Percentiles rank a stretch among this genome's conserved stretches.
Evolutionary conservation across 2,888 invertebrate genomes (phyloP).

Genomic region (Drosophila conformis): DNA sequence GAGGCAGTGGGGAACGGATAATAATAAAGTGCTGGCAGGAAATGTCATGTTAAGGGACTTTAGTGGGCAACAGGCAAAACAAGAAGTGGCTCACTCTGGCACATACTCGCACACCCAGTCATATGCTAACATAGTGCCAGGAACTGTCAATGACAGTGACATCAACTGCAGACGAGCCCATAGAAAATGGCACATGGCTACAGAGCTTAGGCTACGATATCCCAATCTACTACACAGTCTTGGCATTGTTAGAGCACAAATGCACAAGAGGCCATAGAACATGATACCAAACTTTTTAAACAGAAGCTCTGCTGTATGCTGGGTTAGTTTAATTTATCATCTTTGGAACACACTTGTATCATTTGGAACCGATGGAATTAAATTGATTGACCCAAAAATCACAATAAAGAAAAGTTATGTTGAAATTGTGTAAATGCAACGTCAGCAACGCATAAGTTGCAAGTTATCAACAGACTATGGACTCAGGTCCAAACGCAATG

Average conservation of each 20-base stretch:
- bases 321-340: neutral
- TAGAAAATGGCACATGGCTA: slow-evolving; percentile 52
- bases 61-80: slow-evolving; percentile 36
- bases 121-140: slow-evolving; percentile 59
- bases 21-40: slow-evolving; percentile 62
- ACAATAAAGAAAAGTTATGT: neutral
- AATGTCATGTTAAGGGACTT: slow-evolving; percentile 12
- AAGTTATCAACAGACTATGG: neutral
- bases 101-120: neutral
- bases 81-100: slow-evolving; percentile 15
- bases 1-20: slow-evolving; percentile 48
- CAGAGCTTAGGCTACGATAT: slow-evolving; percentile 31
- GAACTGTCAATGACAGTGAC: slow-evolving; percentile 76
- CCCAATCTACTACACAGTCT: slow-evolving; percentile 29
- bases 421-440: neutral
- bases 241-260: slow-evolving; percentile 46
- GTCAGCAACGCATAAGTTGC: neutral
- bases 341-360: neutral
- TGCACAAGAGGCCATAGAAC: slow-evolving; percentile 8
- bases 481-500: neutral
- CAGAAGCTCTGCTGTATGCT: slow-evolving; percentile 1
- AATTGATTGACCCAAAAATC: neutral
- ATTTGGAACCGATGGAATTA: neutral
- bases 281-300: slow-evolving; percentile 5
- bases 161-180: slow-evolving; percentile 75